Conservation (phyloP, 2,888 invertebrate species). For the Microchrysa polita region DNA sequence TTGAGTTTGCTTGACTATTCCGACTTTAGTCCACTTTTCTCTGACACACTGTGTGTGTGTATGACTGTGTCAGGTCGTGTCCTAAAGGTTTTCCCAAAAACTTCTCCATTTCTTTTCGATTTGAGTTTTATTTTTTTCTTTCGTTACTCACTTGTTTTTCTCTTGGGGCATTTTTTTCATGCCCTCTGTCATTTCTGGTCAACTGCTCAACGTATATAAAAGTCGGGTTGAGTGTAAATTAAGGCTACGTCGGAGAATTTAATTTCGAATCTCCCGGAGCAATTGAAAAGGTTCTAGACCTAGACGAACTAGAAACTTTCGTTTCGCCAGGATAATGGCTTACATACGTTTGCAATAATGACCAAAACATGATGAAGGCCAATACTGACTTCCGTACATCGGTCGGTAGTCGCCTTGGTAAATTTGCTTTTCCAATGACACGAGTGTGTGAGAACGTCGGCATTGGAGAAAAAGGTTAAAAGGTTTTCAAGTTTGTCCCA, state of each 20-base stretch:
- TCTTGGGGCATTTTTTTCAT: background rate
- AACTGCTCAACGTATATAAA: conserved; percentile 5
- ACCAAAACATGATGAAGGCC: conserved; percentile 22
- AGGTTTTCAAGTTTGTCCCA: background rate
- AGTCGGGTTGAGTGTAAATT: conserved; percentile 36
- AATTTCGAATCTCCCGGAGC: conserved; percentile 19
- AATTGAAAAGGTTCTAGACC: conserved; percentile 3
- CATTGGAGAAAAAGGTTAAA: background rate
- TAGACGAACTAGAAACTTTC: conserved; percentile 16
- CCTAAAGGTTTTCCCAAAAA: background rate
- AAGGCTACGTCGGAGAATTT: conserved; percentile 33
- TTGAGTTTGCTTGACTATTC: background rate
- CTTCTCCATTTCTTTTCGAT: background rate
- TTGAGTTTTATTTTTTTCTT: no score
- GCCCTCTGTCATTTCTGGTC: background rate
- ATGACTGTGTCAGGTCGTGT: conserved; percentile 11
- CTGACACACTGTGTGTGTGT: background rate
- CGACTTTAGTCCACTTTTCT: background rate
- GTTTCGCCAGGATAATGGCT: conserved; percentile 25
- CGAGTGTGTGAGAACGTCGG: background rate
- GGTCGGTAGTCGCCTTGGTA: no score
- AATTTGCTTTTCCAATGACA: no score
- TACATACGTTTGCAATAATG: conserved; percentile 34
- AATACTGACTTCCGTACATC: conserved; percentile 17
- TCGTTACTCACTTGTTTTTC: background rate